These are phyloP conservation scores for Nothoprocta pentlandii DNA, from an alignment of 2,113 vertebrate genomes.

Conservation along the genomic window DNA sequence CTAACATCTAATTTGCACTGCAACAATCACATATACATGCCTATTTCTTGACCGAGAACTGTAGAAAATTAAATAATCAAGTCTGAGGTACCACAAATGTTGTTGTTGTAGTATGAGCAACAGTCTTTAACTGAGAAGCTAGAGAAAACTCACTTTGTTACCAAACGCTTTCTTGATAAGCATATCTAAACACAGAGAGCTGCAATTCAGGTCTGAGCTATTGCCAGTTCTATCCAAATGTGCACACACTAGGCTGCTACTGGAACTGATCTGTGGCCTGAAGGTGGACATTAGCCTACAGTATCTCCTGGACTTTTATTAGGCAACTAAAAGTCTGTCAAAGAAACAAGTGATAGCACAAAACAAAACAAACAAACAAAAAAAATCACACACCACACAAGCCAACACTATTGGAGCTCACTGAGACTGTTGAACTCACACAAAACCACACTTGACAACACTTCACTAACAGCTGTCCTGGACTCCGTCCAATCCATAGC, in stretches of 20 bases:
- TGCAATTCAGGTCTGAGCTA: not conserved
- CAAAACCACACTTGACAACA: not conserved
- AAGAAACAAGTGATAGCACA: not conserved
- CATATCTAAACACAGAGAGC: not conserved
- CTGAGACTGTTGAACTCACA: not conserved
- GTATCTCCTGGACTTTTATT: not conserved
- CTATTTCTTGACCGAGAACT: not conserved
- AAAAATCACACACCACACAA: not conserved
- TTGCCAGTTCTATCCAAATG: not conserved
- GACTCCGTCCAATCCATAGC: not conserved
- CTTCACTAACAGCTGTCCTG: not conserved
- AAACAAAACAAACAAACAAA: too few relatives aligned
- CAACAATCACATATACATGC: not conserved
- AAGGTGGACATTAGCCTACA: not conserved
- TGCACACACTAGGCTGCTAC: not conserved
- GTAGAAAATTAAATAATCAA: not conserved
- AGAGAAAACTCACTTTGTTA: not conserved
- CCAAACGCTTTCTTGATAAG: accelerated
- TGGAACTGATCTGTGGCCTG: not conserved
- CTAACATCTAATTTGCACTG: not conserved
- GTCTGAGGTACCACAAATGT: not conserved
- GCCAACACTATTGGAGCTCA: not conserved
- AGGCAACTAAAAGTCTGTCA: not conserved
- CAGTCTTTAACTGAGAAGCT: not conserved
- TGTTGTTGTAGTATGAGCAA: not conserved